Conservation (phyloP, 1,140 invertebrate genomes). For the Ceratosolen fusciceps region DNA sequence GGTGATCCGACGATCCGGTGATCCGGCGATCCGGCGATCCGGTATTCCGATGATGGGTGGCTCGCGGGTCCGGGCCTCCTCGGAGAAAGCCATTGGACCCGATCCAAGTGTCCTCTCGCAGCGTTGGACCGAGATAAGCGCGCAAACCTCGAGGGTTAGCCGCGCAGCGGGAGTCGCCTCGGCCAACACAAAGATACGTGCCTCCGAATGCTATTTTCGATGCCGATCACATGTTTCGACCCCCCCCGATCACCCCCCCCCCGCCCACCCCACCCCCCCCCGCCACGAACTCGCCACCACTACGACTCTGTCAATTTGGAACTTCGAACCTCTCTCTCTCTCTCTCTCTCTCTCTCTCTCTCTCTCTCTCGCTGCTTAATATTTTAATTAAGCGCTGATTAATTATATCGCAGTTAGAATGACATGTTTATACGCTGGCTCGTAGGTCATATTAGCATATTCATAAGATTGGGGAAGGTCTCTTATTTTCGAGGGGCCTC, state of each 20-base stretch:
- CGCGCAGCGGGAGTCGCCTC: neutral
- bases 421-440: neutral
- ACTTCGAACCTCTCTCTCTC: no score
- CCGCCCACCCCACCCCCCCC: no score
- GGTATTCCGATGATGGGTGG: no score
- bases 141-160: neutral
- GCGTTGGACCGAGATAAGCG: neutral
- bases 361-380: neutral
- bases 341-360: no score
- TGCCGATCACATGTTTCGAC: no score
- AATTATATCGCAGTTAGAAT: slow-evolving; percentile 1
- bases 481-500: neutral
- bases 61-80: neutral
- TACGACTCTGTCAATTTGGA: no score
- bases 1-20: no score
- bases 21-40: no score
- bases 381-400: slow-evolving; percentile 2
- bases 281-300: no score
- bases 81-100: neutral
- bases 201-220: neutral
- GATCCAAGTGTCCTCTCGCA: neutral
- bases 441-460: neutral
- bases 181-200: neutral
- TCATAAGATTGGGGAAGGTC: neutral
- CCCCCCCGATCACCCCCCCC: no score